phyloP scores from a whole-genome alignment of 2,113 vertebrate genomes.

The Melozone crissalis region DNA sequence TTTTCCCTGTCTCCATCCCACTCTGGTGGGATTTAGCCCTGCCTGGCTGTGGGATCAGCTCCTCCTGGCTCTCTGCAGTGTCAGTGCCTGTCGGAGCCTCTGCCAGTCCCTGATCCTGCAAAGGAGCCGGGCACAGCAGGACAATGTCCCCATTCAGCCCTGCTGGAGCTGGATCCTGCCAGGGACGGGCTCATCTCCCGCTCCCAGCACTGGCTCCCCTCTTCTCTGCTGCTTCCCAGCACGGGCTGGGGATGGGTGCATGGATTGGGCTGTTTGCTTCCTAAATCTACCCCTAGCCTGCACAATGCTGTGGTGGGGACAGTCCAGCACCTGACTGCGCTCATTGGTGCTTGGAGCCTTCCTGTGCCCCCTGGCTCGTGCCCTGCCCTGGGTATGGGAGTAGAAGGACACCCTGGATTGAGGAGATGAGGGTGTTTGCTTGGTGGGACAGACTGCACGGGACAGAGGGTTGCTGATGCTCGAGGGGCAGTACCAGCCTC shows the following conservation, averaged over 20 bases:
- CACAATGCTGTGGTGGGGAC: fast-evolving
- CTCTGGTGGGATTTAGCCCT: neutral
- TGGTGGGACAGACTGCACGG: neutral
- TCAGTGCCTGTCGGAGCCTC: neutral
- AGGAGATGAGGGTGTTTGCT: fast-evolving
- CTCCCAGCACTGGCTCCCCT: neutral
- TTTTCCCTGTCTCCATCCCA: neutral
- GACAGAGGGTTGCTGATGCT: neutral
- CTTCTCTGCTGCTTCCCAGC: neutral
- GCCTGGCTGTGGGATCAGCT: neutral
- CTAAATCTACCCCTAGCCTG: fast-evolving
- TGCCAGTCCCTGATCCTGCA: neutral
- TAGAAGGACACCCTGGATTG: fast-evolving
- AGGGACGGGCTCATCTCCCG: neutral
- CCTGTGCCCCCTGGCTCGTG: neutral
- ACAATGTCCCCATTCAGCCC: constrained; percentile 12
- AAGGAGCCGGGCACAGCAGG: neutral
- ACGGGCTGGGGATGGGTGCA: fast-evolving
- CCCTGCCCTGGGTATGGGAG: neutral
- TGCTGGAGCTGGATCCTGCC: neutral
- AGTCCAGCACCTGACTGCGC: fast-evolving
- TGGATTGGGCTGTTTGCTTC: neutral
- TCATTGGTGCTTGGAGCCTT: neutral
- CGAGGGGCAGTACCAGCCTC: fast-evolving
- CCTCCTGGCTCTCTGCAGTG: neutral